A percentile compares a stretch with the other conserved stretches of the same genome.
Conservation (phyloP, 2,888 invertebrate genomes). For the Noctua fimbriata region DNA sequence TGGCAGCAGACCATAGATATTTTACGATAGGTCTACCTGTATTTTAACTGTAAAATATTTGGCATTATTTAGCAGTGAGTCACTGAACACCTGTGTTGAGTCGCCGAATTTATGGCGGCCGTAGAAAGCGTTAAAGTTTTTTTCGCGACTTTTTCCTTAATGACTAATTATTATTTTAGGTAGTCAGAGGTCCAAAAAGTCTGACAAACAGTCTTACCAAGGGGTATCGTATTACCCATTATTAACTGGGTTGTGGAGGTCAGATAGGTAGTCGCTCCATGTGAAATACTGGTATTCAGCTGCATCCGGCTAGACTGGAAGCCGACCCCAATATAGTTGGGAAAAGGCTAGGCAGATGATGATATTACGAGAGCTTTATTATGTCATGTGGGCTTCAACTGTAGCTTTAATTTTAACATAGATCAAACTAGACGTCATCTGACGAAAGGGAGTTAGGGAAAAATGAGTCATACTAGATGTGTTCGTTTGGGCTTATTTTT, state of each 20-base stretch:
- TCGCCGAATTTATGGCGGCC: neutral
- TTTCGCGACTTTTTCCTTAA: conserved; percentile 41
- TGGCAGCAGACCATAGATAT: neutral
- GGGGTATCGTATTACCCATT: too few species aligned
- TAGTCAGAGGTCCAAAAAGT: too few species aligned
- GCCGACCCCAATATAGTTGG: too few species aligned
- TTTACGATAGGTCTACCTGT: neutral
- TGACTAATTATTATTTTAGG: conserved; percentile 18
- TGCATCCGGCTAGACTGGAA: too few species aligned
- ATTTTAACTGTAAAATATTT: conserved; percentile 28
- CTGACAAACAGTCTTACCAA: too few species aligned
- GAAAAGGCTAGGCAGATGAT: too few species aligned
- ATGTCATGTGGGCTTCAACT: neutral
- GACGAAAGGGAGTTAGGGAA: neutral
- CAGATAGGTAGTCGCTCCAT: too few species aligned
- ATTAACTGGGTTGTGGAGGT: too few species aligned
- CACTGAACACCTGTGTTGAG: conserved; percentile 45
- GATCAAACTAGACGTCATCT: neutral
- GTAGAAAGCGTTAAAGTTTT: conserved; percentile 36
- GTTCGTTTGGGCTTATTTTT: neutral
- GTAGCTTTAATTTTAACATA: neutral
- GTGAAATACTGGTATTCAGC: too few species aligned
- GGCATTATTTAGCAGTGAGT: conserved; percentile 37
- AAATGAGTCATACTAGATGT: neutral
- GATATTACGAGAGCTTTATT: conserved; percentile 7